Percentiles rank a stretch among this genome's conserved stretches.
phyloP scores from a whole-genome alignment of 2,888 invertebrate genomes.

The Rapana venosa region DNA sequence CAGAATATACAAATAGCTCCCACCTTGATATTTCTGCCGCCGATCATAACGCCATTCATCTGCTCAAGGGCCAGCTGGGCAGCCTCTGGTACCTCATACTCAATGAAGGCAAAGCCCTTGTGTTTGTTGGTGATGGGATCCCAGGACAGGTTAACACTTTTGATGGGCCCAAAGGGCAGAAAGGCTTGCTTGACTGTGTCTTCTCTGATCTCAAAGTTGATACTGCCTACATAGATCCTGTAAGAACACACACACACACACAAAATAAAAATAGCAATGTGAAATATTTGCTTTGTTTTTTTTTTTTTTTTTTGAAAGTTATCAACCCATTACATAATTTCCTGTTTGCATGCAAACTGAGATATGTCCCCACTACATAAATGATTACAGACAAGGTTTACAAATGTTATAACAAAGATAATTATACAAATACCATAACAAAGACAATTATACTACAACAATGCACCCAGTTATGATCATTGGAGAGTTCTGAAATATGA shows the following conservation, averaged over 20 bases:
- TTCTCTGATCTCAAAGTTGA: constrained; percentile 99
- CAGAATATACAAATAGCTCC: constrained; percentile 43
- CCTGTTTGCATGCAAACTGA: too few species aligned
- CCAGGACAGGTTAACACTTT: constrained; percentile 99
- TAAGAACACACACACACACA: constrained; percentile 55
- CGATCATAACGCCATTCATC: constrained; percentile 99
- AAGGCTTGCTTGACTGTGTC: constrained; percentile 98
- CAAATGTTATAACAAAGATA: too few species aligned
- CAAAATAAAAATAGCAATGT: neutral
- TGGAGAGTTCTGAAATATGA: too few species aligned
- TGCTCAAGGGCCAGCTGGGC: constrained; percentile 98
- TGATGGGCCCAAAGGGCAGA: constrained; percentile 98
- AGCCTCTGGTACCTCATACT: constrained; percentile 99
- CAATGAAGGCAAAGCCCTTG: constrained; percentile 99
- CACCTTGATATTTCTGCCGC: constrained; percentile 94
- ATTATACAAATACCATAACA: too few species aligned
- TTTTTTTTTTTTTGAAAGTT: neutral
- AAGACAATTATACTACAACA: too few species aligned
- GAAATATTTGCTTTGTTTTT: neutral
- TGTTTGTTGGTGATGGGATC: constrained; percentile 98
- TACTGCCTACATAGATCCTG: constrained; percentile 99
- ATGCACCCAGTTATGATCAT: too few species aligned
- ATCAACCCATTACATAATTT: neutral
- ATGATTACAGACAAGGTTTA: too few species aligned
- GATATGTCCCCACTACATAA: too few species aligned